These are phyloP conservation scores for Girardia tigrina DNA, from an alignment of 2,888 invertebrate genomes.

Conservation along the genomic window DNA sequence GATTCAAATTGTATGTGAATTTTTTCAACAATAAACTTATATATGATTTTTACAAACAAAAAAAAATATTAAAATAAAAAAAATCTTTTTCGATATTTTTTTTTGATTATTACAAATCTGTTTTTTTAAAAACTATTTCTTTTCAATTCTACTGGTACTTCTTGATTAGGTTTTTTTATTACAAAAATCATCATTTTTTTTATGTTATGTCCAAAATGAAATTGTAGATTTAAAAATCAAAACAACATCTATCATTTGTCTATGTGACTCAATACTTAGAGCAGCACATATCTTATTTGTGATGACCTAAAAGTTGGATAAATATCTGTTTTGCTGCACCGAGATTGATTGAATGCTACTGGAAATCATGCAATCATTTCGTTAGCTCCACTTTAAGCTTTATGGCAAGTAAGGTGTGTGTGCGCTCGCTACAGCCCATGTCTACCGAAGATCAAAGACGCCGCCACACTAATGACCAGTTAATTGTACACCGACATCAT, in stretches of 20 bases:
- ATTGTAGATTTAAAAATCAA: neutral
- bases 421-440: constrained; percentile 19
- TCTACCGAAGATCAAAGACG: constrained; percentile 16
- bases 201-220: neutral
- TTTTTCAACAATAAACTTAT: neutral
- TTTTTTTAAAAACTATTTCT: too few relatives aligned
- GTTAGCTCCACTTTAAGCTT: constrained; percentile 23
- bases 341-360: constrained; percentile 8
- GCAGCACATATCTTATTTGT: constrained; percentile 23
- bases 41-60: neutral
- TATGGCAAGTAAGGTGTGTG: neutral
- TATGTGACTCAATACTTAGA: constrained; percentile 16
- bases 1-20: neutral
- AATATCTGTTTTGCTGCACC: constrained; percentile 1
- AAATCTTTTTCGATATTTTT: neutral
- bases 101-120: neutral
- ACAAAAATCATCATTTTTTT: too few relatives aligned
- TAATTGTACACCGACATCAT: constrained; percentile 7
- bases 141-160: neutral
- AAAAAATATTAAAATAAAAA: neutral
- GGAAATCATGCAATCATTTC: constrained; percentile 1
- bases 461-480: constrained; percentile 10
- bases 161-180: neutral
- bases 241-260: constrained; percentile 9
- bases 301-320: constrained; percentile 8